A percentile compares a stretch with the other conserved stretches of the same genome.
phyloP scores from a whole-genome alignment of 2,113 vertebrate genomes.

The Elachura formosa region DNA sequence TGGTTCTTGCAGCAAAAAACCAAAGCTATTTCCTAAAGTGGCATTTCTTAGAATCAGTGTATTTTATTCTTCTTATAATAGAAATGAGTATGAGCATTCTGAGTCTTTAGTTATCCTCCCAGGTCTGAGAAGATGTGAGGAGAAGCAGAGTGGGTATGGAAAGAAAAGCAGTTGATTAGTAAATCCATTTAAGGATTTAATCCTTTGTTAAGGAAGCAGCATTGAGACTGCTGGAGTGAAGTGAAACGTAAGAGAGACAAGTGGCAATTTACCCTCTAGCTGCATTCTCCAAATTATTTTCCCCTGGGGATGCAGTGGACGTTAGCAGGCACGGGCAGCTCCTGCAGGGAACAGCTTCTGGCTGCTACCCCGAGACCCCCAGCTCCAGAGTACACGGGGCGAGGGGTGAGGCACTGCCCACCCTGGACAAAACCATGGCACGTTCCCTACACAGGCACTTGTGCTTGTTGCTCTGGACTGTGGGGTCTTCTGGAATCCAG shows the following conservation, averaged over 20 bases:
- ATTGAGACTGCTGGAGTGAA: neutral
- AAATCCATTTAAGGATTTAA: neutral
- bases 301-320: neutral
- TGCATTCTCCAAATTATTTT: neutral
- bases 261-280: neutral
- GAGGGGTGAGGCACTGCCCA: neutral
- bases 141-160: neutral
- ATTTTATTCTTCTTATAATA: conserved; percentile 5
- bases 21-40: neutral
- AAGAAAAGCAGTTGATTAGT: neutral
- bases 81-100: neutral
- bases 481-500: neutral
- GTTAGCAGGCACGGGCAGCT: neutral
- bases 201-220: neutral
- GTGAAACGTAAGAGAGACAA: neutral
- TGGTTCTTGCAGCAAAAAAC: neutral
- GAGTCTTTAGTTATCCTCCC: neutral
- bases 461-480: neutral
- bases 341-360: neutral
- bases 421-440: neutral
- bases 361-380: neutral
- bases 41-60: neutral
- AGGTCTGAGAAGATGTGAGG: neutral
- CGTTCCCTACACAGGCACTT: accelerated
- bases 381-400: neutral